Conservation (phyloP, 2,113 vertebrate genomes). For the Megaceryle torquata region DNA sequence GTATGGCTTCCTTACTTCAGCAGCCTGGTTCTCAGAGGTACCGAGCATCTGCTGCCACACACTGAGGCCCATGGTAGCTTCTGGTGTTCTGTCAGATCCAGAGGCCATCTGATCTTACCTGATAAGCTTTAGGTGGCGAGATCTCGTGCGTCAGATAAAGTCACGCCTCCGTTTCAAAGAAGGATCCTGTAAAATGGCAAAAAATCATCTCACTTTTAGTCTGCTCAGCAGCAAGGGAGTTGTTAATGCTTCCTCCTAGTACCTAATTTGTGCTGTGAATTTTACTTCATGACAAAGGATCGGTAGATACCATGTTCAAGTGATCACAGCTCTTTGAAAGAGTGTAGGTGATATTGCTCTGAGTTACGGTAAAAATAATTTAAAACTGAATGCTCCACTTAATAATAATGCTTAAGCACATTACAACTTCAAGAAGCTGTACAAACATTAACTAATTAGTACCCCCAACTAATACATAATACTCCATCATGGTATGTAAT, state of each 20-base stretch:
- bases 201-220: not conserved
- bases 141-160: not conserved
- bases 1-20: fast-evolving
- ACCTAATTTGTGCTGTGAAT: not conserved
- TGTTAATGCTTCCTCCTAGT: not conserved
- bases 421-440: constrained; percentile 54
- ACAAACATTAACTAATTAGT: constrained; percentile 70
- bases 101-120: not conserved
- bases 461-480: constrained; percentile 57
- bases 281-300: not conserved
- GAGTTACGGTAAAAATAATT: constrained; percentile 16
- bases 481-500: constrained; percentile 54
- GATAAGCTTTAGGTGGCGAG: not conserved
- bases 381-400: not conserved
- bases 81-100: not conserved
- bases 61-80: not conserved
- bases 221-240: not conserved
- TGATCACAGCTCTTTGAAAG: not conserved
- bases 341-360: not conserved
- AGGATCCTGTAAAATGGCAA: not conserved
- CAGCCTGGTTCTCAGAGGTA: not conserved
- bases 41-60: fast-evolving
- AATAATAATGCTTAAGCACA: constrained; percentile 56
- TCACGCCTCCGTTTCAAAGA: not conserved
- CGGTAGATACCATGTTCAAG: not conserved